Percentiles rank a stretch among this genome's conserved stretches.
Evolutionary conservation across 2,113 vertebrate species (phyloP).

Genomic region (Marcusenius ussheri): DNA sequence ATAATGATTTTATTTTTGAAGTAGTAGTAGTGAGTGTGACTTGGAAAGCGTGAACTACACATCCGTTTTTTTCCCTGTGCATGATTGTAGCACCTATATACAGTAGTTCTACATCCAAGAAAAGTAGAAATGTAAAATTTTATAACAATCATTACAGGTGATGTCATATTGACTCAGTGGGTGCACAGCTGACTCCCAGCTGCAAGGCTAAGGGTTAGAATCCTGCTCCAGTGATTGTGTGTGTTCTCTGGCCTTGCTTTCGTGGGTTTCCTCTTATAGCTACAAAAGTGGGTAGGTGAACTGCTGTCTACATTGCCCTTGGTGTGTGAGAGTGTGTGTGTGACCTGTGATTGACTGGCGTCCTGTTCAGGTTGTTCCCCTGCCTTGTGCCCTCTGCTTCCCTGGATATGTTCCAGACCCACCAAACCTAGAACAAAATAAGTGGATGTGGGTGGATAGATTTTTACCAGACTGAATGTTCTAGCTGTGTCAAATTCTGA

Average conservation of each 20-base stretch:
- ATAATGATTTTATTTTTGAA: not conserved
- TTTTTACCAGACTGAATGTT: not conserved
- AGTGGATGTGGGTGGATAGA: constrained; percentile 3
- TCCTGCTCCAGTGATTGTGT: not conserved
- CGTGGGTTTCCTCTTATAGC: not conserved
- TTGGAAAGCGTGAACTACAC: not conserved
- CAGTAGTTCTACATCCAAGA: not conserved
- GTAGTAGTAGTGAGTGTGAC: not conserved
- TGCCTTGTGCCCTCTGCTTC: not conserved
- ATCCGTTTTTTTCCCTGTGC: not conserved
- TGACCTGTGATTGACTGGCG: not conserved
- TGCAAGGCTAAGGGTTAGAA: not conserved
- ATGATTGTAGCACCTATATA: not conserved
- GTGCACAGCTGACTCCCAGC: not conserved
- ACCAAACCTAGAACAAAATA: not conserved
- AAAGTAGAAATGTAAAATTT: not conserved
- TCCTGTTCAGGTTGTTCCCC: not conserved
- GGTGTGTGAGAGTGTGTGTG: not conserved
- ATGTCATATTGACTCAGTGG: not conserved
- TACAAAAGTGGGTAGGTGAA: not conserved
- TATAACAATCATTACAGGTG: not conserved
- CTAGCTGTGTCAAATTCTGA: not conserved
- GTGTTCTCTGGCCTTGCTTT: not conserved
- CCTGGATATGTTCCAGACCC: not conserved
- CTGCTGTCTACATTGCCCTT: not conserved